Percentiles rank a stretch among this genome's conserved stretches.
Conservation (phyloP, 2,113 vertebrate genomes). For the Gymnocephalus cernua region DNA sequence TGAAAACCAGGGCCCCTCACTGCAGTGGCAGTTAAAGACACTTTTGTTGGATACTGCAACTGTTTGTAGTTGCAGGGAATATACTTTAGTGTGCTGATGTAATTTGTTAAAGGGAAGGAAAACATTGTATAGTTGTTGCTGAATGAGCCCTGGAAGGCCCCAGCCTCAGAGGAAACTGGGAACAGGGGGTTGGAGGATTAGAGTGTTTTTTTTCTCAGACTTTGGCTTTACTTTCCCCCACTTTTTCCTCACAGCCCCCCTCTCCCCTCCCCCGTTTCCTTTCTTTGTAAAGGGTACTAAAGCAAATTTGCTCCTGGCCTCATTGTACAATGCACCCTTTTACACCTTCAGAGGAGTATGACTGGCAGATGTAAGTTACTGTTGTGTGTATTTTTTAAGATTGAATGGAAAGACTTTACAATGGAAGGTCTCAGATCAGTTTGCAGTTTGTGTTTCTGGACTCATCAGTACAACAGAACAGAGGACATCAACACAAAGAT, state of each 20-base stretch:
- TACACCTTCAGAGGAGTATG: conserved; percentile 38
- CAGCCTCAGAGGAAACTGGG: conserved; percentile 65
- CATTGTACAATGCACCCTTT: conserved; percentile 50
- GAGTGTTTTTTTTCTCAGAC: conserved; percentile 39
- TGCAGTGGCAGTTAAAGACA: conserved; percentile 40
- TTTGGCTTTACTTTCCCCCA: conserved; percentile 56
- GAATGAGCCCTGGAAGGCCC: conserved; percentile 68
- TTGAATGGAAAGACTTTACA: conserved; percentile 31
- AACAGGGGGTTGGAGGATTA: conserved; percentile 61
- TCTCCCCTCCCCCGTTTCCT: conserved; percentile 39
- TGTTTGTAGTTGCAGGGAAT: conserved; percentile 57
- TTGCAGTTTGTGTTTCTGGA: conserved; percentile 15
- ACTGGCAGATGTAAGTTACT: conserved; percentile 43
- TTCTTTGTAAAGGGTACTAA: conserved; percentile 40
- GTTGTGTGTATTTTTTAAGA: conserved; percentile 12
- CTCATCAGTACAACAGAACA: conserved; percentile 12
- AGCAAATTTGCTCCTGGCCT: conserved; percentile 47
- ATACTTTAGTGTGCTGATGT: conserved; percentile 69
- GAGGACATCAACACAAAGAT: conserved; percentile 32
- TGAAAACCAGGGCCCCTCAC: conserved; percentile 41
- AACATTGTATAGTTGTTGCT: conserved; percentile 73
- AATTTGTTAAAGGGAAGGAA: conserved; percentile 76
- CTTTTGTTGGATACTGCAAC: conserved; percentile 59
- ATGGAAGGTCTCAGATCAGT: conserved; percentile 16
- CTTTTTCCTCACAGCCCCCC: conserved; percentile 47